Evolutionary conservation across 1,140 invertebrate species (phyloP), one percentile per base, ranked within the genome.

Genomic region (Nephila pilipes): DNA sequence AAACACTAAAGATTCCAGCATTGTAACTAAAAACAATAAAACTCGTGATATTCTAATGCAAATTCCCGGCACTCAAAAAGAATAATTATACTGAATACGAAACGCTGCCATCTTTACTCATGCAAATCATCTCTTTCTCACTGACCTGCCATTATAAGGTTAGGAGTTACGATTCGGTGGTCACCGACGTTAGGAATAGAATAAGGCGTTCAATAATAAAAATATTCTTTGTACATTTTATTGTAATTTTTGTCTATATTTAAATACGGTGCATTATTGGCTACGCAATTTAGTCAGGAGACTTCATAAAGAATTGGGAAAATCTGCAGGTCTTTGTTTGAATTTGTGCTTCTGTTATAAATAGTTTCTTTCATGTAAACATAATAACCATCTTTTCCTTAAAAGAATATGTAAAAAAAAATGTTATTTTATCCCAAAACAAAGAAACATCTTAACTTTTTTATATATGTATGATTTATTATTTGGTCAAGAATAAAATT

Each of bases 121-220:
- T 90, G 88, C 88, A 90, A 90, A 90, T 90, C 88, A 90, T 79
- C 46, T 69, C 69, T 57, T 85, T 69, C 87, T 32, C 60, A 29
- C 57, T 90, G 88, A 90, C 88, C 69, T 90, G 46, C 25, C 60
- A 88, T 36, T 75, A 69, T 75, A 25, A 75, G 87, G 87, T 88
- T 88, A 88, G 18, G 32, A 79, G 88, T 79, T 90, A 80, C 88
- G 88, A 90, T 32, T 90, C 38, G 55, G 29, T 90, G 88, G 29
- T 79, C 69, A 90, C 32, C 22, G 65, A 36, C 46, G 55, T 16
- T 60, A 14, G 38, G 32, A 83, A 83, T 29, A 83, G 38, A 83
- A 83, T 83, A 57, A 83, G 54, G 81, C 10, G 54, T 83, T 83
- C 81, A 29, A 55, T 57, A 54, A 22, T 32, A 81, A 81, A 81